These are phyloP conservation scores for Etheostoma cragini DNA, from an alignment of 2,113 vertebrate species.

Conservation along the genomic window DNA sequence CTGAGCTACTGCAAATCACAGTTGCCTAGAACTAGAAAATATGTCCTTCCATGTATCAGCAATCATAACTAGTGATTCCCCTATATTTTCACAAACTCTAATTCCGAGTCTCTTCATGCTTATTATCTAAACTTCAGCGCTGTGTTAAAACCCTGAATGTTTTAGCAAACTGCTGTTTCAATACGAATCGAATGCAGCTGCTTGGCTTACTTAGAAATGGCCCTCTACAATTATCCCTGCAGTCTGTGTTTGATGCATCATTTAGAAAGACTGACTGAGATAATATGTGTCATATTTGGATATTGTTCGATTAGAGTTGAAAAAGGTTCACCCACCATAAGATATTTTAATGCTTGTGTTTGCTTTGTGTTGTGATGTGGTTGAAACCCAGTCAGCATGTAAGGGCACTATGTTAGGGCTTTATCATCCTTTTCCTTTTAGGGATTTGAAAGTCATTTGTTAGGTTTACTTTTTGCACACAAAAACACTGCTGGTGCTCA, in stretches of 20 bases:
- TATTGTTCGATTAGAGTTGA: neutral
- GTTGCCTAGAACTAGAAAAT: slow-evolving; percentile 7
- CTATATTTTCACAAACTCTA: neutral
- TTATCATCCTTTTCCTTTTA: neutral
- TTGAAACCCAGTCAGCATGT: neutral
- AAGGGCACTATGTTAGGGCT: neutral
- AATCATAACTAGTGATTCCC: slow-evolving; percentile 20
- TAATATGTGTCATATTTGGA: neutral
- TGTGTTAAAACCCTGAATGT: neutral
- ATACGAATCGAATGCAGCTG: slow-evolving; percentile 5
- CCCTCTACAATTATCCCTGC: slow-evolving; percentile 14
- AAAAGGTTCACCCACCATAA: neutral
- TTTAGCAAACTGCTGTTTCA: slow-evolving; percentile 31
- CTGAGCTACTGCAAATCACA: neutral
- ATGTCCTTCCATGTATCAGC: slow-evolving; percentile 17
- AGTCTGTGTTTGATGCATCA: neutral
- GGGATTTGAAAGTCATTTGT: neutral
- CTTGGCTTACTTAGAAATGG: neutral
- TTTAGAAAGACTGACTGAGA: slow-evolving; percentile 14
- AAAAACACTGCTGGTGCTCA: no score
- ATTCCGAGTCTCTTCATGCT: neutral
- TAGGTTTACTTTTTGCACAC: neutral
- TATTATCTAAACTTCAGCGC: slow-evolving; percentile 8
- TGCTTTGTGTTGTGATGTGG: neutral
- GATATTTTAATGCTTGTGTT: slow-evolving; percentile 13